Evolutionary conservation across 2,797 vertebrate species (phyloP).

Genomic region (Pantherophis vulpinus): DNA sequence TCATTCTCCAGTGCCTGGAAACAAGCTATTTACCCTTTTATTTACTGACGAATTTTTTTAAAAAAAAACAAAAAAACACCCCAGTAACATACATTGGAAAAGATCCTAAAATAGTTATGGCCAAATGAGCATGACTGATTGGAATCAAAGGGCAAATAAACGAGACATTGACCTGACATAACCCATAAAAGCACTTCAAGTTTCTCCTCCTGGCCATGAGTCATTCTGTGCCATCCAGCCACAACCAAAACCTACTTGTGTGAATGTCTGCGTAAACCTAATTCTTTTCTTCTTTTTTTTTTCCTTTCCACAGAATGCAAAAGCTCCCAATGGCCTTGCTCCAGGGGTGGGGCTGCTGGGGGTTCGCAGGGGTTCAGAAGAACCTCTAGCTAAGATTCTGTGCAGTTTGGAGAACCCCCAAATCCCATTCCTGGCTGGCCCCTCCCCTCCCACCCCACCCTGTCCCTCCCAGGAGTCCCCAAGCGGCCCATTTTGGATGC

Average conservation of each 20-base stretch:
- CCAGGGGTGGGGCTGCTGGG: too few species aligned
- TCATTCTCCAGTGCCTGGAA: neutral
- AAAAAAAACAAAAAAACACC: slow-evolving; percentile 21
- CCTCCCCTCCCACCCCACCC: too few species aligned
- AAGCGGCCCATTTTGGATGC: too few species aligned
- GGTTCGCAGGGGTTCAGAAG: too few species aligned
- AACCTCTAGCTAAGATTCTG: too few species aligned
- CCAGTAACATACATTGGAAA: slow-evolving; percentile 12
- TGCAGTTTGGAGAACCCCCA: too few species aligned
- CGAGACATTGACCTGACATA: slow-evolving; percentile 36
- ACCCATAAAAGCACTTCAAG: slow-evolving; percentile 50
- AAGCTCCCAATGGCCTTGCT: slow-evolving; percentile 31
- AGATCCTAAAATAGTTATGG: slow-evolving; percentile 40
- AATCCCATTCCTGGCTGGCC: too few species aligned
- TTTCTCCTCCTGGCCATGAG: slow-evolving; percentile 25
- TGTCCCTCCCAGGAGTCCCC: too few species aligned
- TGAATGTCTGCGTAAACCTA: neutral
- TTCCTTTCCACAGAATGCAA: slow-evolving; percentile 19
- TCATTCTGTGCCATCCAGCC: slow-evolving; percentile 42
- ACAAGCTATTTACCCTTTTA: slow-evolving; percentile 39
- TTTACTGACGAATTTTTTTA: neutral
- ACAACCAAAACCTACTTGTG: slow-evolving; percentile 30
- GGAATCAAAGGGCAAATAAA: slow-evolving; percentile 59
- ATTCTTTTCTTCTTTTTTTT: neutral
- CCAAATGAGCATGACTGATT: slow-evolving; percentile 50